Percentiles rank a stretch among this genome's conserved stretches.
Evolutionary conservation across 2,888 invertebrate species (phyloP).

Genomic region (Eupithecia subfuscata): DNA sequence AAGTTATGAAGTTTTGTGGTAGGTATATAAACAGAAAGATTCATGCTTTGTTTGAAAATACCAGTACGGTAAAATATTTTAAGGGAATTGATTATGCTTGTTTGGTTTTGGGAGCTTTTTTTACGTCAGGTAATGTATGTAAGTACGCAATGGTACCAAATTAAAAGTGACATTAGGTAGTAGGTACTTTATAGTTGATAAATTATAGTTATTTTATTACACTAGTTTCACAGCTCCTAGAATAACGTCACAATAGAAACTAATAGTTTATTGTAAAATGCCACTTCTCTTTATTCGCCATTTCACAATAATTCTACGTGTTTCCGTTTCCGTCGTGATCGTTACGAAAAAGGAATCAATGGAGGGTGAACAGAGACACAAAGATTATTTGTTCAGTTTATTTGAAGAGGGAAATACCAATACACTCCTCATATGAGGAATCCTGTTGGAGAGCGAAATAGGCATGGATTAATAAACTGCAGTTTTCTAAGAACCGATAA

Average conservation of each 20-base stretch:
- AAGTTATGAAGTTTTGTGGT: neutral
- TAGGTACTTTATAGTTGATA: too few relatives aligned
- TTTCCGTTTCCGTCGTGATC: slow-evolving; percentile 31
- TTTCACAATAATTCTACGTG: neutral
- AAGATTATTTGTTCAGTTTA: slow-evolving; percentile 49
- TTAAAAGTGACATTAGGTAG: too few relatives aligned
- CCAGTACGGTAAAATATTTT: neutral
- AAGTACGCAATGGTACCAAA: too few relatives aligned
- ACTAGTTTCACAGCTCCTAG: neutral
- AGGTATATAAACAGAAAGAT: neutral
- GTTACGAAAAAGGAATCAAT: slow-evolving; percentile 34
- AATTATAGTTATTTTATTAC: too few relatives aligned
- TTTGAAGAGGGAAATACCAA: slow-evolving; percentile 52
- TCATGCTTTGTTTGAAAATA: neutral
- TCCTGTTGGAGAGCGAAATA: slow-evolving; percentile 36
- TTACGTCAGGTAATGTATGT: too few relatives aligned
- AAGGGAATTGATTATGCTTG: too few relatives aligned
- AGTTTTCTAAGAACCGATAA: neutral
- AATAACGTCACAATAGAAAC: neutral
- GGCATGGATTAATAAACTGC: neutral
- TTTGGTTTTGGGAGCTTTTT: too few relatives aligned
- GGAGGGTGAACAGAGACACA: slow-evolving; percentile 27
- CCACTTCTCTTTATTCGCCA: neutral
- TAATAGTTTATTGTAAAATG: neutral
- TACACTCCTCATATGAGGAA: slow-evolving; percentile 49